These are phyloP conservation scores for Halcyon leucocephala DNA, from an alignment of 2,797 vertebrate genomes.

Conservation along the genomic window DNA sequence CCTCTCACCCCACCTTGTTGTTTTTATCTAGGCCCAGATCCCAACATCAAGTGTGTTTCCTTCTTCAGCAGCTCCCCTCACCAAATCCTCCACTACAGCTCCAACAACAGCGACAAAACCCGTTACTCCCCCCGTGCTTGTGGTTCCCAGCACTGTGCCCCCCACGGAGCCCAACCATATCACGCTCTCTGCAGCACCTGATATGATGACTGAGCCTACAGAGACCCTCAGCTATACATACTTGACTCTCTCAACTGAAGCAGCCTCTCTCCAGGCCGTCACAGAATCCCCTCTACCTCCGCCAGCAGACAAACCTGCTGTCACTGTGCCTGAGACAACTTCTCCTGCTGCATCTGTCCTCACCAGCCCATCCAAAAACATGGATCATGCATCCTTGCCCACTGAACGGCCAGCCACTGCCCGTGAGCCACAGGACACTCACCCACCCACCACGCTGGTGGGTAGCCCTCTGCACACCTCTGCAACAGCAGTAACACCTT, in stretches of 20 bases:
- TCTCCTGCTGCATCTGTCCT: slow-evolving; percentile 42
- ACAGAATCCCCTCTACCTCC: slow-evolving; percentile 59
- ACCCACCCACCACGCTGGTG: slow-evolving; percentile 42
- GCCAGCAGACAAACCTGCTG: slow-evolving; percentile 61
- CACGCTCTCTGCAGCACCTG: not conserved
- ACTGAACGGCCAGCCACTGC: slow-evolving; percentile 34
- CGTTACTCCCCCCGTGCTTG: not conserved
- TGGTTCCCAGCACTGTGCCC: slow-evolving; percentile 62
- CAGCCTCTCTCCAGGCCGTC: slow-evolving; percentile 45
- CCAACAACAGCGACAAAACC: not conserved
- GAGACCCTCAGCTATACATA: slow-evolving; percentile 49
- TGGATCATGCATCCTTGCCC: not conserved
- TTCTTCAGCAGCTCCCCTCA: slow-evolving; percentile 66
- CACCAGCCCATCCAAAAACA: not conserved
- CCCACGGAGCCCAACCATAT: slow-evolving; percentile 32
- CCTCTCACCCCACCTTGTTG: not conserved
- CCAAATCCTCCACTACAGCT: slow-evolving; percentile 16
- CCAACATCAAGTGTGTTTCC: slow-evolving; percentile 55
- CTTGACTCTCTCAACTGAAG: slow-evolving; percentile 55
- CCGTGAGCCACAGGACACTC: not conserved
- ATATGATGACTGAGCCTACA: slow-evolving; percentile 10
- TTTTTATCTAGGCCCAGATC: slow-evolving; percentile 62
- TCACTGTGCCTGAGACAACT: slow-evolving; percentile 39
- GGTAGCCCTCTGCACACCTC: slow-evolving; percentile 10
- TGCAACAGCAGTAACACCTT: slow-evolving; percentile 62